Conservation (phyloP, 2,113 vertebrate species). For the Phylloscopus trochilus region DNA sequence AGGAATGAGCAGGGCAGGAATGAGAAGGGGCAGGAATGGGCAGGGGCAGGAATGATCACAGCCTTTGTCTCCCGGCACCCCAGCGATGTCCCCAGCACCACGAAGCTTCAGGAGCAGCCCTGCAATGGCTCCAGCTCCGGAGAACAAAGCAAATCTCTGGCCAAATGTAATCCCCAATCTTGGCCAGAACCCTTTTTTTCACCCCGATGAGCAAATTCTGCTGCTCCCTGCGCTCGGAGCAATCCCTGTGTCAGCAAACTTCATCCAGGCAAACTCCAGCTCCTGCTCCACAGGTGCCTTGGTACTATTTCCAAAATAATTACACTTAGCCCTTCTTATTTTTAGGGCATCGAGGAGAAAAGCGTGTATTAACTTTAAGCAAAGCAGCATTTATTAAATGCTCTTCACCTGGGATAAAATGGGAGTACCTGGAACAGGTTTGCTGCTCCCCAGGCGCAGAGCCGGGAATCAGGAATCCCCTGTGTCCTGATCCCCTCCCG, state of each 20-base stretch:
- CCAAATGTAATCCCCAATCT: not conserved
- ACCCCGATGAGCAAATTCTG: not conserved
- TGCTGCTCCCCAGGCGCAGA: not conserved
- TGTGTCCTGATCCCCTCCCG: not conserved
- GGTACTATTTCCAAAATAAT: not conserved
- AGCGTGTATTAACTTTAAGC: accelerated
- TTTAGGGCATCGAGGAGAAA: not conserved
- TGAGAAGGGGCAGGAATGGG: too few relatives aligned
- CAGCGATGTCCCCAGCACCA: not conserved
- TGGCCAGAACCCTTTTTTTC: not conserved
- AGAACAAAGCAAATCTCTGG: not conserved
- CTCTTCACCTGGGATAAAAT: not conserved
- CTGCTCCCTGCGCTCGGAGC: not conserved
- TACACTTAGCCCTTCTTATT: too few relatives aligned
- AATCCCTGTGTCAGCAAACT: not conserved
- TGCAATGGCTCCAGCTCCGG: not conserved
- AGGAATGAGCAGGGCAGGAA: not conserved
- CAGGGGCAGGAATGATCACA: not conserved
- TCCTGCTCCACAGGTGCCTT: not conserved
- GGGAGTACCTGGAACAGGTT: not conserved
- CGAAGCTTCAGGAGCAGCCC: not conserved
- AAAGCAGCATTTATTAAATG: not conserved
- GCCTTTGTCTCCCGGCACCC: accelerated
- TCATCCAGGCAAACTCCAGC: not conserved
- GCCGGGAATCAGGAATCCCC: not conserved